Evolutionary conservation across 2,888 invertebrate genomes (phyloP).

Genomic region (Folsomia candida): DNA sequence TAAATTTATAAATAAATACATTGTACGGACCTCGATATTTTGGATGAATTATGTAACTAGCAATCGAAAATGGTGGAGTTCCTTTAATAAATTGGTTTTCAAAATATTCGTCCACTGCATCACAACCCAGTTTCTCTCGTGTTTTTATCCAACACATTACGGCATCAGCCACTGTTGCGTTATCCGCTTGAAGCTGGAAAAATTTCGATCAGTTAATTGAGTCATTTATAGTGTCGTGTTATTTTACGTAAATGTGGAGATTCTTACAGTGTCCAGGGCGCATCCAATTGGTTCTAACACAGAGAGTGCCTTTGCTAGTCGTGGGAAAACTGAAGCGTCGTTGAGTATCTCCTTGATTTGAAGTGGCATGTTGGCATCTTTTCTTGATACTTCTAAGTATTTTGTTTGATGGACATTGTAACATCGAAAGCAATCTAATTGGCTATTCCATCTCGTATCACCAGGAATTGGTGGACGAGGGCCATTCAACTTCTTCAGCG

Average conservation of each 20-base stretch:
- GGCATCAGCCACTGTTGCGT: slow-evolving; percentile 18
- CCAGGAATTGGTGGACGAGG: slow-evolving; percentile 18
- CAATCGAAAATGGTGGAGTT: slow-evolving; percentile 12
- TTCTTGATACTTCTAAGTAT: slow-evolving; percentile 23
- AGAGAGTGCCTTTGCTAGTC: not conserved
- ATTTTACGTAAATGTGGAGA: too few relatives aligned
- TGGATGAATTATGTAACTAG: slow-evolving; percentile 24
- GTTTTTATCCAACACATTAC: slow-evolving; percentile 6
- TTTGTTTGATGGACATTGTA: slow-evolving; percentile 22
- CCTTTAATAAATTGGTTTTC: slow-evolving; percentile 14
- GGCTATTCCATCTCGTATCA: slow-evolving; percentile 28
- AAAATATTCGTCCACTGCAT: slow-evolving; percentile 11
- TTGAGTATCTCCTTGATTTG: slow-evolving; percentile 7
- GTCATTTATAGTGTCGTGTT: not conserved
- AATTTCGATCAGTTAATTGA: not conserved
- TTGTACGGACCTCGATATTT: not conserved
- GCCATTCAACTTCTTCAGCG: slow-evolving; percentile 12
- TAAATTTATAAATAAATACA: too few relatives aligned
- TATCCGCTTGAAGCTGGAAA: slow-evolving; percentile 1
- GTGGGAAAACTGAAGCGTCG: not conserved
- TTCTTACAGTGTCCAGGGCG: slow-evolving; percentile 21
- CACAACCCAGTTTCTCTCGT: not conserved
- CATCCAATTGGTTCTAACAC: slow-evolving; percentile 19
- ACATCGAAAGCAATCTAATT: slow-evolving; percentile 19
- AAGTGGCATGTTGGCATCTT: not conserved